These are phyloP conservation scores for Dolichomitus sp. DNA, from an alignment of 2,888 invertebrate genomes.

Conservation along the genomic window DNA sequence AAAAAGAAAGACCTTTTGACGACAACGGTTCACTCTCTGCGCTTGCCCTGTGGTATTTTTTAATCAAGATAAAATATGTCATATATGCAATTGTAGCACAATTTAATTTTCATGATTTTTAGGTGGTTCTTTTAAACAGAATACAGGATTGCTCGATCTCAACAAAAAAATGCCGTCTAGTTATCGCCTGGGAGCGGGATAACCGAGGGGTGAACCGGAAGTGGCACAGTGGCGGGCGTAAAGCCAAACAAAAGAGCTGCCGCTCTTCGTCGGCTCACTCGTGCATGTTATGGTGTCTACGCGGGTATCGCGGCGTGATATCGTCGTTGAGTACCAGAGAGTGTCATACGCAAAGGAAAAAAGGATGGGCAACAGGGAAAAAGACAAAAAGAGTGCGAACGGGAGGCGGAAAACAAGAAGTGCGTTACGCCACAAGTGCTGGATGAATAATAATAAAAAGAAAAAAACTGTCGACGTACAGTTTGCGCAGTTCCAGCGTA, in stretches of 20 bases:
- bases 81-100: too few species aligned
- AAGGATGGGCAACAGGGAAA: constrained; percentile 12
- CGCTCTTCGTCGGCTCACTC: constrained; percentile 35
- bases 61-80: too few species aligned
- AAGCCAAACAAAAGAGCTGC: constrained; percentile 56
- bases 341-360: constrained; percentile 43
- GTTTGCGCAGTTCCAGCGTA: constrained; percentile 30
- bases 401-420: constrained; percentile 52
- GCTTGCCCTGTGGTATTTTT: too few species aligned
- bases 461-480: constrained; percentile 17
- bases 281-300: constrained; percentile 46
- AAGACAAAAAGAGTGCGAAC: constrained; percentile 14
- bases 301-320: constrained; percentile 53
- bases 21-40: too few species aligned
- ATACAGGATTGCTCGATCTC: background rate
- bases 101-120: too few species aligned
- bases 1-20: too few species aligned
- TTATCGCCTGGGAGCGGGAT: constrained; percentile 42
- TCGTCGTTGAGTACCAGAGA: constrained; percentile 43
- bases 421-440: constrained; percentile 53
- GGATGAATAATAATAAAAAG: constrained; percentile 47
- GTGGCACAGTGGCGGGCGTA: constrained; percentile 55
- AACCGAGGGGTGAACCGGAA: constrained; percentile 54
- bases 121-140: background rate
- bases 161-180: constrained; percentile 20